Base-by-base conservation (phyloP, 2,888 invertebrate genomes). In the Plebejus anna region DNA sequence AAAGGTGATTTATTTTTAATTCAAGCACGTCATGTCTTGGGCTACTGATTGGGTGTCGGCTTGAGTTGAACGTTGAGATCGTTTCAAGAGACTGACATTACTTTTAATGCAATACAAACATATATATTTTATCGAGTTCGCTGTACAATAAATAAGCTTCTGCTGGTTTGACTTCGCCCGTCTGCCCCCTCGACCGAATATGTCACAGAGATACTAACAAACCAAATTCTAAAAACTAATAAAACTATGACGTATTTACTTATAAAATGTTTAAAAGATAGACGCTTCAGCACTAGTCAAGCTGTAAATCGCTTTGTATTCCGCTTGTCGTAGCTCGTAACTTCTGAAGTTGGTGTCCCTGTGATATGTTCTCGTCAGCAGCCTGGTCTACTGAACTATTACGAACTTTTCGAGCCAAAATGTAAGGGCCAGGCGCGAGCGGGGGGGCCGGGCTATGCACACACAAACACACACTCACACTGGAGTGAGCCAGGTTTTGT, bases 31-130 rank as follows among this genome's bases (percentile, higher is more conserved):
- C 59, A 61, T 61, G 55, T 9, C 28, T 61, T 9, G 4, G 66
- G 32, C 28, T 32, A 28, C 66, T 32, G 32, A 0, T 28, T 13
- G 5, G 32, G 32, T 16, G 66, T 13, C 66, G 66, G 13, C 66
- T 66, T 16, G 66, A 42, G 11, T 22, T 22, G 6, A 42, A 42
- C 38, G n/a, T 71, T 42, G 47, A 55, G 51, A 73, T 51, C 28
- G 32, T 73, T 73, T 73, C 55, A 55, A 73, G 73, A 71, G 73
- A 73, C 73, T 73, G 73, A 51, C 38, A 9, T 73, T 73, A 72
- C 9, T 32, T 28, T 73, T 55, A 55, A 73, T 36, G 73, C 51
- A 55, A 55, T 51, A 55, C 28, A 42, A 72, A 47, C 47, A 47
- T 72, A 72, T 47, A 11, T 22, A 22, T 22, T 47, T 22, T 47